Base-by-base conservation (phyloP, 1,140 invertebrate species). In the Drosophila bocki region DNA sequence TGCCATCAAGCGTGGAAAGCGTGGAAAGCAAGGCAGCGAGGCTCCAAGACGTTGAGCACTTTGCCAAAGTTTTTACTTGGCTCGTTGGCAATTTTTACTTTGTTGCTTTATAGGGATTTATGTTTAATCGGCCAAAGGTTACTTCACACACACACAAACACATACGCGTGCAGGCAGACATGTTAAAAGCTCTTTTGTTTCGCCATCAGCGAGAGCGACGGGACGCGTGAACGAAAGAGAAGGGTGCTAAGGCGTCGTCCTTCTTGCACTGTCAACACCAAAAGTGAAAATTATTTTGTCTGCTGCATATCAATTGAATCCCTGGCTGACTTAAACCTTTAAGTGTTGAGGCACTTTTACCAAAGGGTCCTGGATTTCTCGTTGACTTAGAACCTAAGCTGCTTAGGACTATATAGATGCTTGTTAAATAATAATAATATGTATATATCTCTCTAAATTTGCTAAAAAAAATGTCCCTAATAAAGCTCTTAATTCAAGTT, bases 11-110 rank as follows among this genome's bases (percentile, higher is more conserved):
- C 57, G 41, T 15, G 53, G 60, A 57, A 48, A 60, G 41, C 69
- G 65, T 50, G 69, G 67, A 75, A 68, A 71, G 58, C 35, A 3
- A 22, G 53, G 17, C 75, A 53, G 75, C 35, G 60, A 65, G 70
- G 53, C 69, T 42, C 44, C 45, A 58, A 75, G 78, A 83, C 42
- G 80, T 72, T 88, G 84, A 87, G 80, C 84, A 87, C 83, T 87
- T 87, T 80, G 83, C 57, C 83, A 83, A 88, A 87, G 84, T 87
- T 87, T 88, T 88, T 87, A 84, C 85, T 88, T 88, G 85, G 84
- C 80, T 88, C 84, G 84, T 87, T 88, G 85, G 84, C 84, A 87
- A 87, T 87, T 87, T 87, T 87, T 87, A 87, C 84, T 84, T 88
- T 87, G 84, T 88, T 88, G 85, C 84, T 81, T 87, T 84, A 88